Evolutionary conservation across 1,140 invertebrate species (phyloP), one percentile per base, ranked within the genome.

Genomic region (Drosophila pruinosa): DNA sequence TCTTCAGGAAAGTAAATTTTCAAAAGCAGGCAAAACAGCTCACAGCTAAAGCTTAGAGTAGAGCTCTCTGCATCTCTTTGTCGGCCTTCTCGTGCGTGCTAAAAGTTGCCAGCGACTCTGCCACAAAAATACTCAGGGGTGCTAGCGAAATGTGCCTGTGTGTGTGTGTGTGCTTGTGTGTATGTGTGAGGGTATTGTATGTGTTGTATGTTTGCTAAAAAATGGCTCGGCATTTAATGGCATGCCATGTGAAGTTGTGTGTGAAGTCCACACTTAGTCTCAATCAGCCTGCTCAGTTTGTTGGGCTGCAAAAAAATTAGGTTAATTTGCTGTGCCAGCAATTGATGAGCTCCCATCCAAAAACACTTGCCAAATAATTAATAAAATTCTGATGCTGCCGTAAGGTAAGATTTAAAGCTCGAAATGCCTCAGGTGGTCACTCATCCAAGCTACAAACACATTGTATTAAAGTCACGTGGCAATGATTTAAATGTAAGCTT

Each of bases 351-450:
- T 24, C 31, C 69, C 77, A 83, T 85, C 77, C 62, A 75, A 81
- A 81, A 86, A 72, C 77, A 85, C 81, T 85, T 85, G 77, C 77
- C 81, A 78, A 88, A 86, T 86, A 85, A 86, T 85, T 85, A 88
- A 85, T 85, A 88, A 75, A 75, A 64, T 59, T 59, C 59, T 53
- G 19, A 2, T 45, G 17, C 15, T 7, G 17, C 2, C 4, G 22
- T 7, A 12, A n/a, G 45, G 45, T 7, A 24, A 64, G 41, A 57
- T 70, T 71, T 71, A 57, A 41, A 43, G 31, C 61, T 10, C 24
- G 3, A 57, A 57, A 36, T 52, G 50, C 45, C 43, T 34, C 61
- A 65, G 68, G 43, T 71, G 68, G 31, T 26, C 45, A 48, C 15
- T 7, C 34, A 52, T 10, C 47, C 47, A 50, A 21, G 19, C n/a